Percentiles rank a stretch among this genome's conserved stretches.
These are phyloP conservation scores for Hemichromis elongatus DNA, from an alignment of 2,113 vertebrate genomes.

Conservation along the genomic window DNA sequence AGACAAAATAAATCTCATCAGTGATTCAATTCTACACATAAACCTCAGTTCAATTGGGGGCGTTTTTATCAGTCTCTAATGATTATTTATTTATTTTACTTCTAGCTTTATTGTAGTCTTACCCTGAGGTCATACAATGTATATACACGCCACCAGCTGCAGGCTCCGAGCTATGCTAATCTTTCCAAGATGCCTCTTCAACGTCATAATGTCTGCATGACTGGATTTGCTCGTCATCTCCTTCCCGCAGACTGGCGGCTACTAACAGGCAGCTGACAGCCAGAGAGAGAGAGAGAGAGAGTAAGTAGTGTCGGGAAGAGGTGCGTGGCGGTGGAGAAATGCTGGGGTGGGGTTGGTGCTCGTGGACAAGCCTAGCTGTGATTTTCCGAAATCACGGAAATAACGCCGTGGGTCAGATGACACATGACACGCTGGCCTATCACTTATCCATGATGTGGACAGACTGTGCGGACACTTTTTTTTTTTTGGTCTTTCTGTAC, in stretches of 20 bases:
- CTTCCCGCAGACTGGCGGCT: constrained; percentile 40
- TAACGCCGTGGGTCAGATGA: not conserved
- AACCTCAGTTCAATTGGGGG: not conserved
- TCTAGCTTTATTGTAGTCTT: not conserved
- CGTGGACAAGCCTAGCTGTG: constrained; percentile 2
- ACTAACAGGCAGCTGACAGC: constrained; percentile 16
- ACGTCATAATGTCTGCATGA: not conserved
- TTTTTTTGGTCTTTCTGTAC: not conserved
- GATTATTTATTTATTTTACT: no score
- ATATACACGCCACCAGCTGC: not conserved
- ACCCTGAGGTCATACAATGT: not conserved
- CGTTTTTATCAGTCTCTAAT: not conserved
- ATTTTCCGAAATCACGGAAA: constrained; percentile 16
- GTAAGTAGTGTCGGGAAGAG: constrained; percentile 37
- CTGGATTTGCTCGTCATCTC: constrained; percentile 11
- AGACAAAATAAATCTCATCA: not conserved
- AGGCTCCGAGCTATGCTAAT: not conserved
- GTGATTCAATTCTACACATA: not conserved
- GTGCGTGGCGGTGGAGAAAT: constrained; percentile 8
- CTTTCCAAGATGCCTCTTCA: not conserved
- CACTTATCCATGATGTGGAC: constrained; percentile 1
- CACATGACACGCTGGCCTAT: not conserved
- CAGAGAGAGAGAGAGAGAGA: not conserved
- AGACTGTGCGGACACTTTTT: not conserved
- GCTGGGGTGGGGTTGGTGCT: not conserved